These are phyloP conservation scores for Meles meles DNA, from an alignment of 2,113 vertebrate species.

Conservation along the genomic window DNA sequence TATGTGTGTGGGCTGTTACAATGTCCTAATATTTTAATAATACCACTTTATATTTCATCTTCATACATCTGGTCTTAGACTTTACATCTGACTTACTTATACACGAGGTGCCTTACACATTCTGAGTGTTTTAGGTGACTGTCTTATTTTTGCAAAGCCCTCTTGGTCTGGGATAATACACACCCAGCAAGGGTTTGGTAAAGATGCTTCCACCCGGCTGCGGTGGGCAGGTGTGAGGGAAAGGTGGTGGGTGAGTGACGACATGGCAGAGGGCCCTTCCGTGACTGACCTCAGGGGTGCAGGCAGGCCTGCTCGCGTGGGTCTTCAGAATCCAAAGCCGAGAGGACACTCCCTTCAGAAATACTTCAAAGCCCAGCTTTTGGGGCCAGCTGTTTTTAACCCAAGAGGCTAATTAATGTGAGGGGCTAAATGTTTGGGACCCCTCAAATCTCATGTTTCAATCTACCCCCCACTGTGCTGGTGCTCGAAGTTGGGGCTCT, in stretches of 20 bases:
- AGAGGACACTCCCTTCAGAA: background rate
- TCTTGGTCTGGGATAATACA: background rate
- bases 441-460: background rate
- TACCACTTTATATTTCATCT: background rate
- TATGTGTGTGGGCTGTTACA: background rate
- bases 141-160: background rate
- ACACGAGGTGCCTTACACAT: too few species aligned
- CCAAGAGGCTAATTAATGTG: background rate
- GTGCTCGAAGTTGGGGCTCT: background rate
- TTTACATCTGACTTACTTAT: too few species aligned
- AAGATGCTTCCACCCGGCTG: background rate
- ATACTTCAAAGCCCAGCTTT: background rate
- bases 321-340: background rate
- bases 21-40: background rate
- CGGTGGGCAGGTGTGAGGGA: background rate
- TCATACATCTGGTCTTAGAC: background rate
- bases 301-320: accelerated
- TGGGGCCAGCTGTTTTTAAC: background rate
- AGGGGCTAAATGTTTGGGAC: background rate
- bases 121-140: background rate
- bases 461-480: background rate
- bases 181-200: background rate
- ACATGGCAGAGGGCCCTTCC: background rate
- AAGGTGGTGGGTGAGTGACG: background rate
- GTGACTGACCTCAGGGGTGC: background rate